phyloP scores from a whole-genome alignment of 1,140 invertebrate genomes.

The Procambarus virginalis region DNA sequence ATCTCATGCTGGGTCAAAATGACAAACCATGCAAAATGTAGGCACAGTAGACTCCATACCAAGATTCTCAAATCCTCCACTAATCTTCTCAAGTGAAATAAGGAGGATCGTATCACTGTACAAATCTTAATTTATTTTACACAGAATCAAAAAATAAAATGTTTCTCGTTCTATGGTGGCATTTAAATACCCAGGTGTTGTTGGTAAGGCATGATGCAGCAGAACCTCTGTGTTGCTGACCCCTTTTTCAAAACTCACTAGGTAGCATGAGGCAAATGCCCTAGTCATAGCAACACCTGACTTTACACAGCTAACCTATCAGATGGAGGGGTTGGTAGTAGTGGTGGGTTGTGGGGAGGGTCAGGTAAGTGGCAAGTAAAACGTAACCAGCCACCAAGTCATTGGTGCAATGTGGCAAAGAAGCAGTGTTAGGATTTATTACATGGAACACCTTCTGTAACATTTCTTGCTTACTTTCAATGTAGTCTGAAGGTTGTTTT shows the following conservation, averaged over 20 bases:
- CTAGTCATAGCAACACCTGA: background rate
- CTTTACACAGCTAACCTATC: background rate
- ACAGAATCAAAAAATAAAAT: conserved; percentile 52
- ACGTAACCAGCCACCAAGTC: background rate
- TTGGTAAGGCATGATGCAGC: conserved; percentile 1
- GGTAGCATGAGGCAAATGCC: background rate
- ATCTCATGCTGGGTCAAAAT: background rate
- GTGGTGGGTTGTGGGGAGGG: background rate
- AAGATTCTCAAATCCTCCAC: background rate
- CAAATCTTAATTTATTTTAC: conserved; percentile 46
- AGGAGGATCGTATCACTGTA: conserved; percentile 36
- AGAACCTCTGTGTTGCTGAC: background rate
- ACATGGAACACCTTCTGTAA: background rate
- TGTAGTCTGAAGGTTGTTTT: background rate
- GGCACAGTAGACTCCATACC: conserved; percentile 13
- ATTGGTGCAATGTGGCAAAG: background rate
- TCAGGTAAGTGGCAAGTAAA: conserved; percentile 4
- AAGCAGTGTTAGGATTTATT: background rate
- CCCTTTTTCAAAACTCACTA: background rate
- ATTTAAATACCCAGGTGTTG: conserved; percentile 12
- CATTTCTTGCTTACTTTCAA: background rate
- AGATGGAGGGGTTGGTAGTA: conserved; percentile 2
- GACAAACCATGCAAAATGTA: background rate
- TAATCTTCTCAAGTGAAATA: background rate
- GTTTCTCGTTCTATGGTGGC: conserved; percentile 35